Conservation (phyloP, 2,888 invertebrate genomes). For the Lochmaea crataegi region DNA sequence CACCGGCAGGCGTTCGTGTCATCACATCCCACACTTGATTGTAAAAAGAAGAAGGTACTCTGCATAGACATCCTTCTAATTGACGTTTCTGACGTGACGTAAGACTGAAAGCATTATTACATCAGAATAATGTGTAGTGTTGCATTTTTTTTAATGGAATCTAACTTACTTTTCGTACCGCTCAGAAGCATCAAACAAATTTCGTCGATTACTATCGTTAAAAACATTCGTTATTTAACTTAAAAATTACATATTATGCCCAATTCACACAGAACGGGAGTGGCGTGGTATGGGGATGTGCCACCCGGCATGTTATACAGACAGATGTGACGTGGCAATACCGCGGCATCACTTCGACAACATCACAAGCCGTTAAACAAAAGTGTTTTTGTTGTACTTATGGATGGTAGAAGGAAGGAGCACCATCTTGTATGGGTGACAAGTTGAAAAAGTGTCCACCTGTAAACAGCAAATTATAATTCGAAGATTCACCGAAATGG, state of each 20-base stretch:
- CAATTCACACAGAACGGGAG: too few relatives aligned
- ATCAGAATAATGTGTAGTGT: background rate
- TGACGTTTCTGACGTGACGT: constrained; percentile 88
- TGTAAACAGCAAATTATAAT: too few relatives aligned
- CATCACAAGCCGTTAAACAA: too few relatives aligned
- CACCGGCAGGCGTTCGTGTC: constrained; percentile 87
- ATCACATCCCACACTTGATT: constrained; percentile 97
- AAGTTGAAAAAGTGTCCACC: too few relatives aligned
- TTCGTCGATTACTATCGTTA: background rate
- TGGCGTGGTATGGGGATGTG: too few relatives aligned
- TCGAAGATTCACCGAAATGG: too few relatives aligned
- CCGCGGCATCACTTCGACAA: too few relatives aligned
- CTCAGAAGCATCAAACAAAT: background rate
- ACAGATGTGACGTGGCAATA: too few relatives aligned
- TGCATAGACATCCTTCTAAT: constrained; percentile 94
- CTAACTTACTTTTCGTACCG: background rate
- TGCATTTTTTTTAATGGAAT: background rate
- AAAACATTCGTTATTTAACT: background rate
- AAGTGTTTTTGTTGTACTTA: too few relatives aligned
- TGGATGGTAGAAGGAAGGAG: too few relatives aligned
- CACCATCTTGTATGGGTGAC: too few relatives aligned
- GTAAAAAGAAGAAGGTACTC: constrained; percentile 95
- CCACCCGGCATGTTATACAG: too few relatives aligned
- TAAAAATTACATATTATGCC: background rate
- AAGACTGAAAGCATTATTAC: constrained; percentile 66